Base-by-base conservation (phyloP, 2,797 vertebrate species). In the Spinus olivaceus region DNA sequence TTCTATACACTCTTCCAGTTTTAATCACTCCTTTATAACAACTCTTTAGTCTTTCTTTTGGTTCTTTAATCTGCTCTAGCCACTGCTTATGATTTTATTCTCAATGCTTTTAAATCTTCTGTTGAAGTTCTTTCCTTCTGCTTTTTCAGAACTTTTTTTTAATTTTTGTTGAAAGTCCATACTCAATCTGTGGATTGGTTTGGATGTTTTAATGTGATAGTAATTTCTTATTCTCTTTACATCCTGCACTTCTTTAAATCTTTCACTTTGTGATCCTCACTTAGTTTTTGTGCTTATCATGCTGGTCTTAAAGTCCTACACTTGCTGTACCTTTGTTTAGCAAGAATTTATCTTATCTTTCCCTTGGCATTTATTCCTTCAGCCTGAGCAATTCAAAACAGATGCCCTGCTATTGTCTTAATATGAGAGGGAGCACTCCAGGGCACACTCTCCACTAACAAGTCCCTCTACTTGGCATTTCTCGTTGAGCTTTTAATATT, bases 341-440 rank as follows among this genome's bases (percentile, higher is more conserved):
- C 37, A 85, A 63, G 57, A 92, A 85, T 92, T 88, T 81, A 81
- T 83, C 81, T 92, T 86, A 85, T 87, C 37, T 66, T 88, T 82
- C 42, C 70, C 23, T 13, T 76, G 35, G 30, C 64, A 89, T 87
- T 85, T 91, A 81, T 70, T 77, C 39, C 23, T 92, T 73, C 59
- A 86, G 37, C 21, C n/a, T 78, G 61, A 92, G 70, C 42, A 90
- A 78, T 95, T 93, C 81, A 94, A 90, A 95, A 64, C 64, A 91
- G 57, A 88, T 93, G 87, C 80, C 69, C 46, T 50, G 23, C 37
- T 49, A 27, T 39, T 92, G 65, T 83, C 84, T 96, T 90, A 86
- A 94, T 93, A 81, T 95, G 82, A 84, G 56, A 94, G 72, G 44
- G 57, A 97, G 13, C 41, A 80, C 70, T 89, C 19, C 49, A 92